phyloP scores from a whole-genome alignment of 2,113 vertebrate genomes.

The Nicator chloris region DNA sequence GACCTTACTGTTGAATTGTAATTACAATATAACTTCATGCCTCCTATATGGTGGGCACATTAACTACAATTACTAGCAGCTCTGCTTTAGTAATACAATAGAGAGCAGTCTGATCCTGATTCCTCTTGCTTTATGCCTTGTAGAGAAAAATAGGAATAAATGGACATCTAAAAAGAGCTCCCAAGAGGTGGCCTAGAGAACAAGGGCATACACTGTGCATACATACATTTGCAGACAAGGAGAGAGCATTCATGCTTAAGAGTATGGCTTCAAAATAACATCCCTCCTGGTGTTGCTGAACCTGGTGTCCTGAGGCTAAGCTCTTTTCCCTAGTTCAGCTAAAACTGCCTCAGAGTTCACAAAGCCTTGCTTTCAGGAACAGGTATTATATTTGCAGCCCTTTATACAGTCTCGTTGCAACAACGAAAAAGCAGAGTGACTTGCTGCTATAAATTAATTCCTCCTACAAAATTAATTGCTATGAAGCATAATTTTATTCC shows the following conservation, averaged over 20 bases:
- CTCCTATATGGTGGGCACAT: neutral
- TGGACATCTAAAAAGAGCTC: neutral
- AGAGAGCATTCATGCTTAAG: neutral
- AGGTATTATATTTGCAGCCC: neutral
- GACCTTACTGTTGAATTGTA: neutral
- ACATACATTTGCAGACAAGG: neutral
- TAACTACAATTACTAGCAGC: neutral
- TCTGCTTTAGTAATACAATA: neutral
- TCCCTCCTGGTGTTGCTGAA: neutral
- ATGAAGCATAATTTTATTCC: neutral
- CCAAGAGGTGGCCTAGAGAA: neutral
- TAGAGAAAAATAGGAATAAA: neutral
- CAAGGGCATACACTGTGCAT: neutral
- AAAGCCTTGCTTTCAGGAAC: neutral
- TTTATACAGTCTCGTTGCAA: neutral
- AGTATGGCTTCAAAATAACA: neutral
- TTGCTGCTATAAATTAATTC: neutral
- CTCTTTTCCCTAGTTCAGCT: neutral
- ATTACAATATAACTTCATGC: neutral
- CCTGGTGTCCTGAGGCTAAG: neutral
- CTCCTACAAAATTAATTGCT: constrained; percentile 4
- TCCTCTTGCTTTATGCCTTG: neutral
- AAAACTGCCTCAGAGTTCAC: neutral
- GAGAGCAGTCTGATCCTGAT: neutral
- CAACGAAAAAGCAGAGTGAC: neutral